Percentiles rank a stretch among this genome's conserved stretches.
These are phyloP conservation scores for Epinephelus moara DNA, from an alignment of 2,113 vertebrate species.

Conservation along the genomic window DNA sequence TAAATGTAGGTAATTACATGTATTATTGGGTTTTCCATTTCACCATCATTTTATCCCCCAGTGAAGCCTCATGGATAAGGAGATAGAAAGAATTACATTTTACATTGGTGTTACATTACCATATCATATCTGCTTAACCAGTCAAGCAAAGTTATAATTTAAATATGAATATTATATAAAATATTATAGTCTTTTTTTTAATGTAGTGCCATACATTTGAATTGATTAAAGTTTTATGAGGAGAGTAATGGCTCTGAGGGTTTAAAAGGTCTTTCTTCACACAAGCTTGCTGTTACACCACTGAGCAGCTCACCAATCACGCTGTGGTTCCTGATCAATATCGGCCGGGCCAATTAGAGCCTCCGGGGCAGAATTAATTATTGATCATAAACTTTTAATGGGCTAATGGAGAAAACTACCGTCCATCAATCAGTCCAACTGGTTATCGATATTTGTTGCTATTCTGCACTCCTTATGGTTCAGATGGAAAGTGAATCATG, in stretches of 20 bases:
- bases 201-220: neutral
- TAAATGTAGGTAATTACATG: neutral
- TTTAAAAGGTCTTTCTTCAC: constrained; percentile 17
- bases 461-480: neutral
- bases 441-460: constrained; percentile 16
- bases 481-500: constrained; percentile 1
- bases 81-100: neutral
- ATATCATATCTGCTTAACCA: neutral
- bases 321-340: constrained; percentile 50
- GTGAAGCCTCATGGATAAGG: neutral
- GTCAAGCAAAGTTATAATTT: neutral
- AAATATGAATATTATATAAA: neutral
- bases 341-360: constrained; percentile 36
- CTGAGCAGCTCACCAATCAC: constrained; percentile 43
- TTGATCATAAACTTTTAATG: constrained; percentile 57
- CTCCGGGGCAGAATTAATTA: constrained; percentile 47
- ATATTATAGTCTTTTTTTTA: neutral
- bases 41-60: neutral
- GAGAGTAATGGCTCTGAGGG: neutral
- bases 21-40: neutral
- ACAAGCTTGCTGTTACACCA: constrained; percentile 19
- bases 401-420: constrained; percentile 31
- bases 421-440: constrained; percentile 24
- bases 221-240: neutral
- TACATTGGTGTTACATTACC: neutral